Percentiles rank a stretch among this genome's conserved stretches.
phyloP scores from a whole-genome alignment of 2,113 vertebrate species.

The Chinchilla lanigera region DNA sequence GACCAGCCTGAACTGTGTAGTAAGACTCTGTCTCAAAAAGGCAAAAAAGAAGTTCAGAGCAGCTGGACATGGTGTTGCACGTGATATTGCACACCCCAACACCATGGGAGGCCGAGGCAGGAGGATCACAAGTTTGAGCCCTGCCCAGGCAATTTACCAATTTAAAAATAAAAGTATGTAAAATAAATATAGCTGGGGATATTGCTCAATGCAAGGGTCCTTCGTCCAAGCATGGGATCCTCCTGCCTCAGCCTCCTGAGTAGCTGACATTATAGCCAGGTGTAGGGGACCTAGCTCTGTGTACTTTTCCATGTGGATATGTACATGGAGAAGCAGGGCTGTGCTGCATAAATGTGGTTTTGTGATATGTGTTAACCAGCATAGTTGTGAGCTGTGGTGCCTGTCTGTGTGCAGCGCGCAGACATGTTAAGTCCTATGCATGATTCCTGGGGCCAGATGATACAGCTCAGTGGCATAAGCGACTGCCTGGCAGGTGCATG shows the following conservation, averaged over 20 bases:
- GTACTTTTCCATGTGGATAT: neutral
- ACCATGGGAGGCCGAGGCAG: neutral
- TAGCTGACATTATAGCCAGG: neutral
- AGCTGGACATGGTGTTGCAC: neutral
- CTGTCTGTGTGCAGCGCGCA: fast-evolving
- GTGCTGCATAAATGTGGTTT: fast-evolving
- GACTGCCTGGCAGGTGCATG: too few relatives aligned
- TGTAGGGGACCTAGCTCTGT: neutral
- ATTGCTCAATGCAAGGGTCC: neutral
- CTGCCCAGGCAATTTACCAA: neutral
- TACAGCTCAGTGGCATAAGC: too few relatives aligned
- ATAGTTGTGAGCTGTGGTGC: fast-evolving
- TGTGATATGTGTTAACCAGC: neutral
- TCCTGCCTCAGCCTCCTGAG: neutral
- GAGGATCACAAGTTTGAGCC: neutral
- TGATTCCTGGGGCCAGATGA: too few relatives aligned
- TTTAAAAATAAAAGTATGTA: neutral
- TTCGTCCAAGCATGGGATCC: neutral
- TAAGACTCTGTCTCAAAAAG: too few relatives aligned
- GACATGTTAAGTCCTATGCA: neutral
- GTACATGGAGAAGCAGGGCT: neutral
- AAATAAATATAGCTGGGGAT: neutral
- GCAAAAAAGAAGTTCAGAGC: neutral
- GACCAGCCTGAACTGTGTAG: too few relatives aligned
- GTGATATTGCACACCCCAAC: neutral